A percentile compares a stretch with the other conserved stretches of the same genome.
These are phyloP conservation scores for Alaudala cheleensis DNA, from an alignment of 2,113 vertebrate species.

Conservation along the genomic window DNA sequence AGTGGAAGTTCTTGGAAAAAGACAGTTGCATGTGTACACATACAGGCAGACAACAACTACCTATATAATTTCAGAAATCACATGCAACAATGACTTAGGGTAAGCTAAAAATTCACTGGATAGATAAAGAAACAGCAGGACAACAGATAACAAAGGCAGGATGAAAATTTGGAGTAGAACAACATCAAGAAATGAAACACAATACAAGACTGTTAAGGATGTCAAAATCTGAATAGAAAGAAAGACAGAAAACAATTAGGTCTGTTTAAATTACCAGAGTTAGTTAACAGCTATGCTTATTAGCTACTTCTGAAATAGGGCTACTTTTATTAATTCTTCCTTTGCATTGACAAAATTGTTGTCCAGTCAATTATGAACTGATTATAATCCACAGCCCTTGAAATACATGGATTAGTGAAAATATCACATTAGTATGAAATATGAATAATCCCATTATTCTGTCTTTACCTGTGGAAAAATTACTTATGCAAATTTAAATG, in stretches of 20 bases:
- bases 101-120: not conserved
- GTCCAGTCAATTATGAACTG: not conserved
- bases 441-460: not conserved
- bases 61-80: not conserved
- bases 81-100: not conserved
- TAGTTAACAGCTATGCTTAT: not conserved
- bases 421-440: not conserved
- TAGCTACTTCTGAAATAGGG: not conserved
- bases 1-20: not conserved
- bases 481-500: not conserved
- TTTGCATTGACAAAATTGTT: not conserved
- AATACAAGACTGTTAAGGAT: not conserved
- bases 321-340: not conserved
- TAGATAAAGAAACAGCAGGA: not conserved
- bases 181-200: not conserved
- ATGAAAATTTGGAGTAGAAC: not conserved
- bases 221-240: not conserved
- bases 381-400: not conserved
- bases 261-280: not conserved
- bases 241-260: not conserved
- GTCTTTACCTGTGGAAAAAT: not conserved
- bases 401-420: not conserved
- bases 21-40: accelerated
- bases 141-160: not conserved
- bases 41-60: not conserved